Base-by-base conservation (phyloP, 64 coral and sea anemone genomes). In the Cladopsammia gracilis region DNA sequence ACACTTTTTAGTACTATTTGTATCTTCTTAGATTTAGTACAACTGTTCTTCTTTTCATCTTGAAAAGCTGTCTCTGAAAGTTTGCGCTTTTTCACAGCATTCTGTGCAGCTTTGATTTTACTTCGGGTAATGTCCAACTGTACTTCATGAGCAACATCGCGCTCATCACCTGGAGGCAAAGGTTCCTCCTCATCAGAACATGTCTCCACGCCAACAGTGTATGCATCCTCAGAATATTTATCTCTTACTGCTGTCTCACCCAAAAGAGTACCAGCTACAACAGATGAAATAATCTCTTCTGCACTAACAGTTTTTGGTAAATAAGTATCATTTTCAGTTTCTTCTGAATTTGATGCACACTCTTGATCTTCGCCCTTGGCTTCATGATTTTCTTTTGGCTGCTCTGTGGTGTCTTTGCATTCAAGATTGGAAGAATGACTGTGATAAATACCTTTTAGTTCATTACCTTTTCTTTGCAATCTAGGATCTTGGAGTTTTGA, bases 121-220 rank as follows among this genome's bases (percentile, higher is more conserved):
- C 47, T 90, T 75, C 91, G 61, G 48, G 81, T 58, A 25, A 82
- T 89, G 52, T 96, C 95, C 57, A 96, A 57, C 3, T 88, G 88
- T 5, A 93, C 91, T 51, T 96, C 91, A 12, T 93, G 95, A 58
- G 91, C 82, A 50, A 96, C 87, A 90, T 87, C 83, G 42, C 18
- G 49, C 47, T 96, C 95, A 87, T 96, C 95, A 22, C 95, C 95
- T 10, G 95, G 95, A 58, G 95, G 95, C 4, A 94, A 82, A 12
- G 95, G 95, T 70, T 96, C 95, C 26, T 90, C 95, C 22, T 90
- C 95, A 90, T 94, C 87, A 58, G 87, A 96, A 79, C 89, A 95
- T 64, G 88, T 75, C 61, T 96, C 95, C 62, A 89, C 81, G 9
- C 77, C 79, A 86, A 90, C 74, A 58, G 87, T 93, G 58, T 93